Percentiles rank a stretch among this genome's conserved stretches.
Evolutionary conservation across 2,888 invertebrate species (phyloP).

Genomic region (Drosophila subquinaria): DNA sequence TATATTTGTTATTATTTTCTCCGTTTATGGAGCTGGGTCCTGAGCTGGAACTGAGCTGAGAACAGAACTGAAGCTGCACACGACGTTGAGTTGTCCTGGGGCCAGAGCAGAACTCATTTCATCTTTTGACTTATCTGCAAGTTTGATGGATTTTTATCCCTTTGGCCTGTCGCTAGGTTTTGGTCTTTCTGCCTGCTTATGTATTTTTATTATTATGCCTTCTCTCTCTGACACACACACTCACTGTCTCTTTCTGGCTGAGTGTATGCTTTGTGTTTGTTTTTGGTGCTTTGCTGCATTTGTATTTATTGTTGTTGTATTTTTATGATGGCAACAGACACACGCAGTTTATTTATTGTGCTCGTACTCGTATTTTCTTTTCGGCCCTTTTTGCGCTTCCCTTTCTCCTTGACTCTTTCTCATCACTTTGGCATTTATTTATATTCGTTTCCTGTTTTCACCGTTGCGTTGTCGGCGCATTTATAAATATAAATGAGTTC

Average conservation of each 20-base stretch:
- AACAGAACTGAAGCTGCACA: conserved; percentile 3
- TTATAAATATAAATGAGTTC: conserved; percentile 86
- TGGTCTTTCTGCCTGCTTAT: conserved; percentile 34
- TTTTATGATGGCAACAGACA: conserved; percentile 73
- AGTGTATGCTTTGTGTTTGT: conserved; percentile 26
- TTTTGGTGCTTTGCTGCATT: conserved; percentile 48
- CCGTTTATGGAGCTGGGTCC: conserved; percentile 54
- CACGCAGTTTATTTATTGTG: conserved; percentile 76
- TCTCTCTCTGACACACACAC: background rate
- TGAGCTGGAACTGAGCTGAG: background rate
- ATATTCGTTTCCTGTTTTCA: conserved; percentile 62
- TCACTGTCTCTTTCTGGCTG: background rate
- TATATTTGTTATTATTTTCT: conserved; percentile 47
- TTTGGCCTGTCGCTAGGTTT: conserved; percentile 47
- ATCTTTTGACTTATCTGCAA: conserved; percentile 76
- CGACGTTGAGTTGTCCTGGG: conserved; percentile 8
- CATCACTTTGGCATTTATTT: conserved; percentile 66
- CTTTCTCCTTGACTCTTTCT: conserved; percentile 6
- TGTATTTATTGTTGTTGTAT: conserved; percentile 32
- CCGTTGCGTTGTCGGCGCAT: conserved; percentile 74
- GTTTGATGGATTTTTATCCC: conserved; percentile 81
- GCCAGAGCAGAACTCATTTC: conserved; percentile 54
- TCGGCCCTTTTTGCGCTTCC: conserved; percentile 11
- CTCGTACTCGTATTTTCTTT: conserved; percentile 37
- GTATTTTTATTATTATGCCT: conserved; percentile 56